Evolutionary conservation across 1,140 invertebrate species (phyloP).

Genomic region (Drosophila pruinosa): DNA sequence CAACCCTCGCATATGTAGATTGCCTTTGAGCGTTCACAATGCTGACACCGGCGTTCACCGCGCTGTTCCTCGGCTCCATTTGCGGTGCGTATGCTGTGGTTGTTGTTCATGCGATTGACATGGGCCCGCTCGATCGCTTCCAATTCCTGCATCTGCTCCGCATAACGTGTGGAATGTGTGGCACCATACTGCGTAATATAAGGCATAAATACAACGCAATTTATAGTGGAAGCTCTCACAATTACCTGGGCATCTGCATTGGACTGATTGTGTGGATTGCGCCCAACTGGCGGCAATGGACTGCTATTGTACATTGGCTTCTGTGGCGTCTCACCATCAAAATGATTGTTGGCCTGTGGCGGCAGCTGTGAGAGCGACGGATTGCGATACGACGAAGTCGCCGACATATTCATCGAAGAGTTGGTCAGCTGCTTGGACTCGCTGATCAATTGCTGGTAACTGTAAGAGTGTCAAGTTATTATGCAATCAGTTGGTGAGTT

Average conservation of each 20-base stretch:
- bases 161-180: conserved; percentile 47
- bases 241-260: conserved; percentile 6
- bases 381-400: neutral
- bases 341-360: conserved; percentile 25
- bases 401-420: conserved; percentile 30
- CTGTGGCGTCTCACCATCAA: conserved; percentile 26
- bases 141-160: neutral
- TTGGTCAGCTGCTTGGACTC: conserved; percentile 23
- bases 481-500: too few relatives aligned
- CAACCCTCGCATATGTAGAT: conserved; percentile 94
- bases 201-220: neutral
- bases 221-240: neutral
- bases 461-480: too few relatives aligned
- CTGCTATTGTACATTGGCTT: conserved; percentile 63
- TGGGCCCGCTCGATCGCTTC: neutral
- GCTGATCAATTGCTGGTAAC: conserved; percentile 27
- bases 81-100: conserved; percentile 6
- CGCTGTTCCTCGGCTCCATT: conserved; percentile 33
- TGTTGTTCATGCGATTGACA: conserved; percentile 6
- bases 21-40: conserved; percentile 89
- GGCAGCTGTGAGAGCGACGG: neutral
- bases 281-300: conserved; percentile 20
- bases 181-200: conserved; percentile 16
- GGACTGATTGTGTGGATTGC: conserved; percentile 3
- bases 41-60: conserved; percentile 86